phyloP scores from a whole-genome alignment of 2,888 invertebrate species.

The Oeneis ivallda region DNA sequence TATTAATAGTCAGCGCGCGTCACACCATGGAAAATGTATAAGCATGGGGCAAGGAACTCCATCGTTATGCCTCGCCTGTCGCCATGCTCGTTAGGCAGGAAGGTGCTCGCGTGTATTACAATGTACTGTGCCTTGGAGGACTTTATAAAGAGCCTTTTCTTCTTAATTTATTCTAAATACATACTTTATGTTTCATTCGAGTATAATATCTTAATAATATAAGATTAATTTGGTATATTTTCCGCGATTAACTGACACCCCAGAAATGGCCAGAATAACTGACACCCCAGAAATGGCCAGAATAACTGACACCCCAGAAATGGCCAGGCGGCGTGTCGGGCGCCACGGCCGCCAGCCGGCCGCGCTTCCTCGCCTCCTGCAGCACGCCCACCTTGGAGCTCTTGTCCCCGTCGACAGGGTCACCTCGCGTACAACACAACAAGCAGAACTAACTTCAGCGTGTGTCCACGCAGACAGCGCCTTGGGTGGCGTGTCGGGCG shows the following conservation, averaged over 20 bases:
- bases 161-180: background rate
- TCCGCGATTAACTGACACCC: too few species aligned
- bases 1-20: constrained; percentile 21
- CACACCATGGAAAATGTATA: constrained; percentile 31
- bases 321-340: constrained; percentile 87
- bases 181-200: background rate
- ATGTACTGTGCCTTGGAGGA: background rate
- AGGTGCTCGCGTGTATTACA: constrained; percentile 24
- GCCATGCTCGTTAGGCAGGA: constrained; percentile 45
- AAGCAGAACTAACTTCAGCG: too few species aligned
- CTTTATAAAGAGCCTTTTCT: background rate
- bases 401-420: too few species aligned
- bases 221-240: too few species aligned
- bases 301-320: constrained; percentile 80
- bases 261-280: background rate
- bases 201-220: too few species aligned
- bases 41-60: constrained; percentile 45
- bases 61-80: constrained; percentile 45
- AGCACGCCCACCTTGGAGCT: too few species aligned
- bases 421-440: too few species aligned
- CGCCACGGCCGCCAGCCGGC: constrained; percentile 84
- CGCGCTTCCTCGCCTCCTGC: constrained; percentile 85
- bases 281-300: too few species aligned
- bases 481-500: too few species aligned
- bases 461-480: too few species aligned